These are phyloP conservation scores for Stigmatopora nigra DNA, from an alignment of 2,113 vertebrate species.

Conservation along the genomic window DNA sequence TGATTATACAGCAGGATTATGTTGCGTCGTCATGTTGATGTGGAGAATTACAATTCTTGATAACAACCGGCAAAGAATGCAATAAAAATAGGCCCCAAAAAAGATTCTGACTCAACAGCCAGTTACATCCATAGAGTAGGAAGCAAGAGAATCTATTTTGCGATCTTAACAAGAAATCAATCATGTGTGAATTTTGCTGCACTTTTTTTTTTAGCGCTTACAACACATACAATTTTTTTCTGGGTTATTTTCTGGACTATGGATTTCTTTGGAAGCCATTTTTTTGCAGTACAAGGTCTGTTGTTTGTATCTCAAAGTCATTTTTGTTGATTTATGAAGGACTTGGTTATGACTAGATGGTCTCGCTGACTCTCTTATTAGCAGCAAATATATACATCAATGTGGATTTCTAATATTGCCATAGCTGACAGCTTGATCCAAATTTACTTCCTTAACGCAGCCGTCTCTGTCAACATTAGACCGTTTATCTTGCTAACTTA, in stretches of 20 bases:
- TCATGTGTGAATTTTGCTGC: not conserved
- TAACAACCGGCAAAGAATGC: not conserved
- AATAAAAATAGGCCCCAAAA: not conserved
- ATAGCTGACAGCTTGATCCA: conserved; percentile 44
- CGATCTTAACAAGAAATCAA: not conserved
- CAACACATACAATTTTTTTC: not conserved
- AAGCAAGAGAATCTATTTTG: not conserved
- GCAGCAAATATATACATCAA: conserved; percentile 35
- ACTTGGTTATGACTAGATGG: conserved; percentile 26
- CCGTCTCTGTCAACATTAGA: conserved; percentile 22
- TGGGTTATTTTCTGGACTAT: not conserved
- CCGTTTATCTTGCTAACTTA: conserved; percentile 40
- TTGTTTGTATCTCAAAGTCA: conserved; percentile 14
- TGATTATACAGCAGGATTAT: not conserved
- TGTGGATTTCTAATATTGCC: conserved; percentile 11
- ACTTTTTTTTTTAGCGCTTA: not conserved
- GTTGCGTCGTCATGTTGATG: not conserved
- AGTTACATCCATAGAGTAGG: not conserved
- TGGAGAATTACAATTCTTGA: not conserved
- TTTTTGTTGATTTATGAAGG: conserved; percentile 27
- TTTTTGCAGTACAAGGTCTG: conserved; percentile 15
- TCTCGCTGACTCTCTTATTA: conserved; percentile 26
- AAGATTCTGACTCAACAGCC: not conserved
- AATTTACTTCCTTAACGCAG: conserved; percentile 25
- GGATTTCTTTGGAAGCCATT: not conserved